Conservation (phyloP, 2,888 invertebrate species). For the Hydrotaea diabolus region DNA sequence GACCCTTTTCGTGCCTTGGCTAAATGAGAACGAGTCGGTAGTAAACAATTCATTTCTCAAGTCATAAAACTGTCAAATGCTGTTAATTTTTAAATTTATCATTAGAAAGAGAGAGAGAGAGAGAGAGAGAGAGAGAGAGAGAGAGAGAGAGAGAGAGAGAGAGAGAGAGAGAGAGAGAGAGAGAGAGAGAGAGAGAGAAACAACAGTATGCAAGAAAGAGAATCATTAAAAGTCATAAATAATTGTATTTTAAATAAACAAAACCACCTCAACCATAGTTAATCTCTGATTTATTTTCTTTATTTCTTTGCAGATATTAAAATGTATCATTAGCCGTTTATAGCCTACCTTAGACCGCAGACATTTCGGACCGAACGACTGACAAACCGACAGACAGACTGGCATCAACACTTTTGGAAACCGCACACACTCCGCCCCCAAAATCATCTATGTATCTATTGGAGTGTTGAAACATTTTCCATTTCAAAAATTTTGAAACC, state of each 20-base stretch:
- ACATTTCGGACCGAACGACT: constrained; percentile 45
- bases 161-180: too few species aligned
- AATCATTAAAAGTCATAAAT: not conserved
- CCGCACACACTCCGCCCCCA: not conserved
- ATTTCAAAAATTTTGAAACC: too few species aligned
- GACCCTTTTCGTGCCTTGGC: not conserved
- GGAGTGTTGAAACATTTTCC: constrained; percentile 2
- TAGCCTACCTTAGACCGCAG: constrained; percentile 9
- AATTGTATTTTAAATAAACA: not conserved
- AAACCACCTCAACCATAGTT: not conserved
- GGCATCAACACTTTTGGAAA: not conserved
- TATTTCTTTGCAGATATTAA: constrained; percentile 36
- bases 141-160: too few species aligned
- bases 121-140: too few species aligned
- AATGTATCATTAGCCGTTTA: constrained; percentile 57
- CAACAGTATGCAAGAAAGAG: too few species aligned
- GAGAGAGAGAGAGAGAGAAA: too few species aligned
- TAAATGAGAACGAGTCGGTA: not conserved
- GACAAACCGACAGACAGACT: not conserved
- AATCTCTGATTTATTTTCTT: not conserved
- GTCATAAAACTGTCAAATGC: constrained; percentile 49
- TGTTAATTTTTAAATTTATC: constrained; percentile 25
- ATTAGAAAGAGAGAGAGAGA: not conserved
- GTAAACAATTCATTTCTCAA: not conserved
- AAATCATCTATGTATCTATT: constrained; percentile 26